Percentiles rank a stretch among this genome's conserved stretches.
phyloP scores from a whole-genome alignment of 2,797 vertebrate genomes.

The Neosalanx taihuensis region DNA sequence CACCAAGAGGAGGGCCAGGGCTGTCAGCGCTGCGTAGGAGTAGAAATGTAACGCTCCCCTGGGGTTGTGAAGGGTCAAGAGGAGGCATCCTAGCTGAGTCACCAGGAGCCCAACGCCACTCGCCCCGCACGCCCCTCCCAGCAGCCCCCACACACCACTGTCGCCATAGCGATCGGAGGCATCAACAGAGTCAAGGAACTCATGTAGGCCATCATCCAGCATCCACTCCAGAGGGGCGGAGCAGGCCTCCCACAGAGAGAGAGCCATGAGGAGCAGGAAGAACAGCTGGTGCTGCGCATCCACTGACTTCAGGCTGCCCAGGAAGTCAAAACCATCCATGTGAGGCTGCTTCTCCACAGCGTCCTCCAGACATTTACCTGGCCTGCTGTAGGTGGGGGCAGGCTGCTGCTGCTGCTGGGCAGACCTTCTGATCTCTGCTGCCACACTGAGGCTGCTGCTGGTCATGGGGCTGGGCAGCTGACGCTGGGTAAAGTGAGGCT shows the following conservation, averaged over 20 bases:
- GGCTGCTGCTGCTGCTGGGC: background rate
- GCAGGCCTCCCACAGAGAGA: constrained; percentile 76
- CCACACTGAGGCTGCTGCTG: no score
- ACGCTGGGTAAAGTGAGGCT: no score
- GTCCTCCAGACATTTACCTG: constrained; percentile 34
- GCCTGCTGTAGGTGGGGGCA: constrained; percentile 19
- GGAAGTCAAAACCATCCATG: constrained; percentile 41
- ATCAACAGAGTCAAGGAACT: constrained; percentile 86
- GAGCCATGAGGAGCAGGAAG: constrained; percentile 68
- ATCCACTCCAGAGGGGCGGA: constrained; percentile 75
- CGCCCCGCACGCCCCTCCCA: constrained; percentile 72
- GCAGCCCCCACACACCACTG: constrained; percentile 63
- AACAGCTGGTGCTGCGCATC: constrained; percentile 74
- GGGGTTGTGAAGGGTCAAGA: background rate
- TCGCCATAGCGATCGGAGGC: constrained; percentile 74
- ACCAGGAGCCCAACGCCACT: constrained; percentile 71
- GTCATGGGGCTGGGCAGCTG: no score
- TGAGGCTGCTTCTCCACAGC: background rate
- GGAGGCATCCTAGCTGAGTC: constrained; percentile 69
- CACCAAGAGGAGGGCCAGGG: constrained; percentile 58
- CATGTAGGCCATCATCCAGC: constrained; percentile 81
- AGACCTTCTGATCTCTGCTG: no score
- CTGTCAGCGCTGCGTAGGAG: constrained; percentile 59
- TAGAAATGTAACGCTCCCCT: constrained; percentile 75
- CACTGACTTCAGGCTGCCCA: constrained; percentile 63